Conservation (phyloP, 2,113 vertebrate species). For the Chrysochloris asiatica region DNA sequence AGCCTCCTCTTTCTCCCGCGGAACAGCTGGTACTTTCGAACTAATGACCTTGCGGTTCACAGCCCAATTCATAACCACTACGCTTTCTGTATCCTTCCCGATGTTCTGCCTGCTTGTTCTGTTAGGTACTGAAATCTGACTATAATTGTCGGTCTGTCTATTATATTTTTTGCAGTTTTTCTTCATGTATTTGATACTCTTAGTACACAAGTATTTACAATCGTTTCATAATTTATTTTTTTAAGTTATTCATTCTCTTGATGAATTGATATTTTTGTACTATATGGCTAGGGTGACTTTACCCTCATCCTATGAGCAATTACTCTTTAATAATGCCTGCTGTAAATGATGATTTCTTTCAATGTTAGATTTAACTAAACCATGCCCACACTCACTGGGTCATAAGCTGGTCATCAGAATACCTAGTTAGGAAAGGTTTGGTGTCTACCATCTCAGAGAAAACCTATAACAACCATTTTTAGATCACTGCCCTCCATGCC, state of each 20-base stretch:
- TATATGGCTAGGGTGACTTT: background rate
- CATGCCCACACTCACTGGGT: background rate
- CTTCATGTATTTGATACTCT: background rate
- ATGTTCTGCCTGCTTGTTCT: background rate
- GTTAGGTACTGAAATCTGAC: background rate
- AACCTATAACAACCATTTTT: constrained; percentile 15
- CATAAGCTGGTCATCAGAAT: background rate
- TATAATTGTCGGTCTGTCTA: background rate
- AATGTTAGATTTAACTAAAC: background rate
- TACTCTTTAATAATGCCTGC: background rate
- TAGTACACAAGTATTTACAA: background rate
- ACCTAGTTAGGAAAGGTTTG: background rate
- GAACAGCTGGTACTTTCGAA: too few species aligned
- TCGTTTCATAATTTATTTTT: too few species aligned
- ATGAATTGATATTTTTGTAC: background rate
- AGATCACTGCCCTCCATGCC: background rate
- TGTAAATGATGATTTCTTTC: constrained; percentile 24
- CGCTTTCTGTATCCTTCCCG: background rate
- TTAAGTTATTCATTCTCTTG: background rate
- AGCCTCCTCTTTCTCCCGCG: too few species aligned
- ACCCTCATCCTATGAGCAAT: background rate
- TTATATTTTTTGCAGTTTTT: background rate
- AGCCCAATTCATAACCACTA: too few species aligned
- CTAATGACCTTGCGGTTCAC: too few species aligned
- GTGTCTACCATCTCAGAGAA: constrained; percentile 17